These are phyloP conservation scores for Oreochromis grahami DNA, from an alignment of 2,797 vertebrate species.

Conservation along the genomic window DNA sequence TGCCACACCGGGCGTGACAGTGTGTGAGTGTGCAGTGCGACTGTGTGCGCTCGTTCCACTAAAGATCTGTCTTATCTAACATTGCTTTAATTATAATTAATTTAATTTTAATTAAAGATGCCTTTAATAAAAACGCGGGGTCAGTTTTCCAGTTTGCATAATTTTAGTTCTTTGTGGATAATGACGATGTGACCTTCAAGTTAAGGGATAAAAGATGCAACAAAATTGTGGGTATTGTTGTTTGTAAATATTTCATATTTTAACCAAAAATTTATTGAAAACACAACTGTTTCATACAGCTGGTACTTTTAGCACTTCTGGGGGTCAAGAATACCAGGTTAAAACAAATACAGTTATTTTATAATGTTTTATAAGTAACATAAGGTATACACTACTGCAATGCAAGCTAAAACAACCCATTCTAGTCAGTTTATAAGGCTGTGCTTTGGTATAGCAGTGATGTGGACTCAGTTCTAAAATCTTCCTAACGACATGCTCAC, in stretches of 20 bases:
- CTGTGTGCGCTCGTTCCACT: neutral
- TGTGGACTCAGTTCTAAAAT: neutral
- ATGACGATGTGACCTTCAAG: neutral
- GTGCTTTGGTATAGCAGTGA: neutral
- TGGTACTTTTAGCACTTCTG: neutral
- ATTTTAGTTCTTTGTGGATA: neutral
- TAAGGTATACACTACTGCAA: neutral
- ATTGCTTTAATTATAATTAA: too few relatives aligned
- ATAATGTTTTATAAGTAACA: neutral
- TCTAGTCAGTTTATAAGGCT: neutral
- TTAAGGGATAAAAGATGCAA: neutral
- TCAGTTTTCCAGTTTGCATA: neutral
- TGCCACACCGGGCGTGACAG: too few relatives aligned
- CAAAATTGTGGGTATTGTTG: neutral
- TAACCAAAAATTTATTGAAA: neutral
- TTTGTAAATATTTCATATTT: neutral
- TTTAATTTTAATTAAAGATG: too few relatives aligned
- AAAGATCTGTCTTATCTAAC: neutral
- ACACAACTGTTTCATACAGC: neutral
- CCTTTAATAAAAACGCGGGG: neutral
- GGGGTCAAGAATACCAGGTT: neutral
- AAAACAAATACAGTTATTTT: neutral
- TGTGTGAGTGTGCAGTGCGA: neutral
- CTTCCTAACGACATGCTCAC: neutral
- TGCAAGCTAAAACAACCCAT: neutral